Base-by-base conservation (phyloP, 2,888 invertebrate species). In the Leucophora obtusa region DNA sequence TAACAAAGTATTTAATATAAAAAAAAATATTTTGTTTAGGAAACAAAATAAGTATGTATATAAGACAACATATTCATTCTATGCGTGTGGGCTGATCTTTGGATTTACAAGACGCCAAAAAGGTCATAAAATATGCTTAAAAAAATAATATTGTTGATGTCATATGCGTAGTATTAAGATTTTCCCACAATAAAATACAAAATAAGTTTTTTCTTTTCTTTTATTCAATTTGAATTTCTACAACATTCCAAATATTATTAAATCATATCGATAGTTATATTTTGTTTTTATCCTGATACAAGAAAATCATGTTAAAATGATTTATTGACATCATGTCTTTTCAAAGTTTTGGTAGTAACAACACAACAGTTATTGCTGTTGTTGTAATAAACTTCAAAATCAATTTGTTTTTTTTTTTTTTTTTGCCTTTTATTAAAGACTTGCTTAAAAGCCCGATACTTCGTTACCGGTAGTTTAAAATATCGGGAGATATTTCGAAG, bases 81-180 rank as follows among this genome's bases (percentile, higher is more conserved):
- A 50, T 77, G 69, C 69, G 77, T 81, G 81, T 81, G 81, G 81
- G 81, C 77, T 73, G 70, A 54, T 70, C 77, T 58, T 70, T 73
- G 77, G 81, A 81, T 81, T 69, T 73, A 50, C 69, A 81, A n/a
- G 81, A 81, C 81, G 81, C 81, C 81, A 77, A 77, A 81, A 66
- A 76, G 81, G 70, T 73, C 76, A 81, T 81, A 81, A 81, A 81
- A 81, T 77, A 81, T 77, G 72, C 63, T 77, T 50, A 38, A 38
- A 38, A 38, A 11, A 35, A 6, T 4, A 11, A 3, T 10, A 11
- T 38, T 38, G 11, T 11, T 38, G 35, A 35, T 35, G 35, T 35
- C 35, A 35, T 35, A 35, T 10, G 11, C 10, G 2, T 38, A 14
- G 11, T 14, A 38, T 38, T 11, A 38, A 38, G 38, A 10, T 38